phyloP scores from a whole-genome alignment of 2,113 vertebrate species.

The Rhodinocichla rosea region DNA sequence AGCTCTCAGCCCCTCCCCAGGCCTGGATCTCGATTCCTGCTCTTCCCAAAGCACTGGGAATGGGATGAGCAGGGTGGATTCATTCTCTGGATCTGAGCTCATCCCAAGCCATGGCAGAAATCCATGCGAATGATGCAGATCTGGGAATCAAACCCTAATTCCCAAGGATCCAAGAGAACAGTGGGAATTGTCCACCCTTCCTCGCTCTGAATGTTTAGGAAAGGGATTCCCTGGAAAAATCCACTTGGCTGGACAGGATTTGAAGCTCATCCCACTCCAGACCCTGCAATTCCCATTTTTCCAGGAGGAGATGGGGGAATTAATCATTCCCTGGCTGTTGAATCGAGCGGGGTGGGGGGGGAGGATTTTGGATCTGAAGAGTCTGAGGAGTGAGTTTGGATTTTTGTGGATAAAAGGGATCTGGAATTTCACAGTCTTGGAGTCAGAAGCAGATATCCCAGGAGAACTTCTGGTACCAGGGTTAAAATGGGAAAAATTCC shows the following conservation, averaged over 20 bases:
- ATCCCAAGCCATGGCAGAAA: neutral
- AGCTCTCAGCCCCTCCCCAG: accelerated
- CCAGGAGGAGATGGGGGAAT: neutral
- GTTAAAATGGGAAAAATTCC: neutral
- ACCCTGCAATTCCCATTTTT: neutral
- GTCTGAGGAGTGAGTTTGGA: neutral
- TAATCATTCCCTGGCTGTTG: neutral
- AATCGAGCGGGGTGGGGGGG: no score
- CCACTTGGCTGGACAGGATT: accelerated
- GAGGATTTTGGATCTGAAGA: neutral
- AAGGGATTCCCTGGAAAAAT: neutral
- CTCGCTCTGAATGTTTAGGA: accelerated
- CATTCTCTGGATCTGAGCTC: neutral
- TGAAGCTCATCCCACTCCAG: neutral
- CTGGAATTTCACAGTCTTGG: no score
- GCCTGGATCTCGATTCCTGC: neutral
- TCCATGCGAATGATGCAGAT: accelerated
- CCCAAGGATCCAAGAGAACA: accelerated
- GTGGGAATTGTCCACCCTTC: accelerated
- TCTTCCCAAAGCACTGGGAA: neutral
- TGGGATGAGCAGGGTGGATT: neutral
- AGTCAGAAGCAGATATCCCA: no score
- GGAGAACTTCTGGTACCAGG: neutral
- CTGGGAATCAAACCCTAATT: neutral
- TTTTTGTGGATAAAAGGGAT: neutral